A percentile compares a stretch with the other conserved stretches of the same genome.
These are phyloP conservation scores for Liodrosophila aerea DNA, from an alignment of 2,888 invertebrate species.

Conservation along the genomic window DNA sequence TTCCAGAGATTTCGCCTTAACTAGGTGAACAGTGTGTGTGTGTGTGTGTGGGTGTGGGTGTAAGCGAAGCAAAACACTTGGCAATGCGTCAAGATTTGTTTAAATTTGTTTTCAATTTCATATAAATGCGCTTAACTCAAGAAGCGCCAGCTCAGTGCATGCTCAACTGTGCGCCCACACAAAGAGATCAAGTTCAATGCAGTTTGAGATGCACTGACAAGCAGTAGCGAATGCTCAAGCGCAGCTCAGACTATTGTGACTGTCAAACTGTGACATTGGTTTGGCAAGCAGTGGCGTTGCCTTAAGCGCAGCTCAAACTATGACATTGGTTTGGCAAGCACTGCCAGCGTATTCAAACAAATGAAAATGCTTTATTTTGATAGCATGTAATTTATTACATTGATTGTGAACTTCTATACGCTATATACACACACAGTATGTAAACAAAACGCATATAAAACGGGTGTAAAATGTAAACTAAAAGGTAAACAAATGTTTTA, in stretches of 20 bases:
- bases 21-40: constrained; percentile 28
- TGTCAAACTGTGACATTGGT: background rate
- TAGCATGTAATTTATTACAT: constrained; percentile 62
- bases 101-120: background rate
- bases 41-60: constrained; percentile 23
- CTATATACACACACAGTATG: constrained; percentile 40
- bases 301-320: background rate
- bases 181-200: too few species aligned
- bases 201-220: too few species aligned
- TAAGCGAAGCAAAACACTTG: constrained; percentile 14
- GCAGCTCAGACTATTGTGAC: background rate
- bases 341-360: background rate
- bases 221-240: background rate
- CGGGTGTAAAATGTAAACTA: constrained; percentile 1
- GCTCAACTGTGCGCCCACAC: constrained; percentile 7
- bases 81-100: constrained; percentile 41
- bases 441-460: constrained; percentile 4
- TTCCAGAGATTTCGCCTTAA: constrained; percentile 24
- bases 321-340: background rate
- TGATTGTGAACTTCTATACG: constrained; percentile 57
- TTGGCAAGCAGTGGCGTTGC: background rate
- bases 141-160: constrained; percentile 10
- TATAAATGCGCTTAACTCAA: constrained; percentile 26
- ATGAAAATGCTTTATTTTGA: constrained; percentile 2
- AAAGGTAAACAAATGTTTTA: constrained; percentile 6